These are phyloP conservation scores for Drosophila yakuba DNA, from an alignment of 1,140 invertebrate species.

Conservation along the genomic window DNA sequence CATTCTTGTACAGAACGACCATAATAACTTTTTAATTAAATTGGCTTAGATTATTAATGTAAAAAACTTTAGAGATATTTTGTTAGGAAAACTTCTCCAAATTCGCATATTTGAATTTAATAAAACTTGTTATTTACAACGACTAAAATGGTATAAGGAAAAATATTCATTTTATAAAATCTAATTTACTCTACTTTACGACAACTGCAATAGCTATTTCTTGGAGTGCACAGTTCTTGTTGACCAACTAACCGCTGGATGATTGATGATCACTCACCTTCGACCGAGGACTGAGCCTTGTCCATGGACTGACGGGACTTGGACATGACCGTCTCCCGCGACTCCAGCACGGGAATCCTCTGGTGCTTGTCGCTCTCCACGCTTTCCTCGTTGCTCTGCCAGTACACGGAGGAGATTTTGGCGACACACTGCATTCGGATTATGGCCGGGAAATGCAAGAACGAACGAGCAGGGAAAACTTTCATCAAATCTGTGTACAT, in stretches of 20 bases:
- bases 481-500: slow-evolving; percentile 68
- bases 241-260: slow-evolving; percentile 26
- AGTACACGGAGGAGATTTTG: slow-evolving; percentile 93
- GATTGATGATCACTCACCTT: slow-evolving; percentile 75
- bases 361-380: slow-evolving; percentile 89
- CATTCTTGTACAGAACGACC: too few species aligned
- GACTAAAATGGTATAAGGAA: too few species aligned
- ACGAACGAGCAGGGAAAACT: slow-evolving; percentile 17
- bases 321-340: slow-evolving; percentile 86
- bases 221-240: slow-evolving; percentile 16
- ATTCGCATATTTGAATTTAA: too few species aligned
- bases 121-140: too few species aligned
- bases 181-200: neutral
- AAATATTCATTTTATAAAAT: neutral
- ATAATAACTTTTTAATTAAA: too few species aligned
- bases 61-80: too few species aligned
- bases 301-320: slow-evolving; percentile 84
- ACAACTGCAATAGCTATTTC: neutral
- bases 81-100: too few species aligned
- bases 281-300: slow-evolving; percentile 63
- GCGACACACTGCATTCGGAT: slow-evolving; percentile 88
- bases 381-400: slow-evolving; percentile 93
- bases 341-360: slow-evolving; percentile 88
- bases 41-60: too few species aligned
- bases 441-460: slow-evolving; percentile 14